Percentiles rank a stretch among this genome's conserved stretches.
phyloP scores from a whole-genome alignment of 2,113 vertebrate genomes.

The Morone chrysops region DNA sequence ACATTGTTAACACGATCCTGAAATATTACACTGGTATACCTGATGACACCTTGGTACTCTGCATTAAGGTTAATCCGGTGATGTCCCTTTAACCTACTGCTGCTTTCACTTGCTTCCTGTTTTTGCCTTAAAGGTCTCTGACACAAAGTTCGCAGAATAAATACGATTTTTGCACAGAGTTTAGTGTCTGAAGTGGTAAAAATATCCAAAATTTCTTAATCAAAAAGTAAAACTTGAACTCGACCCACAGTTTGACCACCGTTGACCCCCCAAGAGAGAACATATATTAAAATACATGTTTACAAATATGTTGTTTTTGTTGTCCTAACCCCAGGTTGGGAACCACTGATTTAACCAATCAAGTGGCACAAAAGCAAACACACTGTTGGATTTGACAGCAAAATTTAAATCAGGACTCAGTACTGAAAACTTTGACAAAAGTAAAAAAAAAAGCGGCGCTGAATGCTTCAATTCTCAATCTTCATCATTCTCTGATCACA shows the following conservation, averaged over 20 bases:
- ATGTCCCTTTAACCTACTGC: no score
- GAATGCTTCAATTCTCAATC: background rate
- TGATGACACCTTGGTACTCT: no score
- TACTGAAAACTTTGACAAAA: background rate
- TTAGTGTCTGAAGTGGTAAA: background rate
- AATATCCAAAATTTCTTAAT: background rate
- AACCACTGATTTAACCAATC: no score
- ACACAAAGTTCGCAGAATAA: no score
- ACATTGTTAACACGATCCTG: no score
- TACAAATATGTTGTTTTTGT: background rate
- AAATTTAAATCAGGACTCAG: background rate
- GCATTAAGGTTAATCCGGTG: no score
- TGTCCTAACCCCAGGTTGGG: no score
- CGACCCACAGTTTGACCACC: background rate
- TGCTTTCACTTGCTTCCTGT: no score
- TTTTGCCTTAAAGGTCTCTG: no score
- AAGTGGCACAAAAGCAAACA: no score
- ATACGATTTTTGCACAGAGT: no score
- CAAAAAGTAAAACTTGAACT: background rate
- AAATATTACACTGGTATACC: no score
- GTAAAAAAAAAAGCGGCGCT: background rate
- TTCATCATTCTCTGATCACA: background rate
- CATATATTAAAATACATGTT: background rate
- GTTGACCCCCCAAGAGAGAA: background rate
- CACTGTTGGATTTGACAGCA: background rate